A percentile compares a stretch with the other conserved stretches of the same genome.
Conservation (phyloP, 2,797 vertebrate genomes). For the Xiphophorus birchmanni region DNA sequence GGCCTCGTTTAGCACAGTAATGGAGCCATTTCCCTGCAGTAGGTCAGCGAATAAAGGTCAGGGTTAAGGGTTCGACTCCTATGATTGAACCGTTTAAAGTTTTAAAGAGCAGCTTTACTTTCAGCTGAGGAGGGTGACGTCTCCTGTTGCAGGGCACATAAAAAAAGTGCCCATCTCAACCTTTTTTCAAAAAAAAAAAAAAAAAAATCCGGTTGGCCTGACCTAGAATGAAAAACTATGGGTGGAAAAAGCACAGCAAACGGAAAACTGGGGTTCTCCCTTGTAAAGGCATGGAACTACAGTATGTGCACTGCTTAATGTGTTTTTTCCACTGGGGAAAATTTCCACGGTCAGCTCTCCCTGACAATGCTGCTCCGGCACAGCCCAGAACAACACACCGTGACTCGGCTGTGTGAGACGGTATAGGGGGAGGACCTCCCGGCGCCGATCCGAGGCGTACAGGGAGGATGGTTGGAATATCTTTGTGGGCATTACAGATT, state of each 20-base stretch:
- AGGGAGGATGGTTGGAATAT: slow-evolving; percentile 48
- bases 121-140: slow-evolving; percentile 1
- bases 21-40: not conserved
- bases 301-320: slow-evolving; percentile 48
- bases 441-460: slow-evolving; percentile 57
- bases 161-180: slow-evolving; percentile 16
- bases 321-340: slow-evolving; percentile 67
- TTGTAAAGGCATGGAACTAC: slow-evolving; percentile 59
- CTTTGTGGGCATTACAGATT: slow-evolving; percentile 56
- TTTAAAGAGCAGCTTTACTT: slow-evolving; percentile 21
- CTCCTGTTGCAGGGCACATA: slow-evolving; percentile 11
- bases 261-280: slow-evolving; percentile 69
- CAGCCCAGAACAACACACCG: slow-evolving; percentile 61
- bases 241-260: slow-evolving; percentile 58
- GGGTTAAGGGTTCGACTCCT: slow-evolving; percentile 6
- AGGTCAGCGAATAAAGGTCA: slow-evolving; percentile 17
- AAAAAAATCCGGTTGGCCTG: slow-evolving; percentile 26
- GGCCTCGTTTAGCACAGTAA: not conserved
- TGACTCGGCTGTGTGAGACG: slow-evolving; percentile 59
- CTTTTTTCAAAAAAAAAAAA: not conserved
- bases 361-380: slow-evolving; percentile 53
- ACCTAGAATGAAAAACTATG: slow-evolving; percentile 45
- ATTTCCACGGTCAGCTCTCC: slow-evolving; percentile 68
- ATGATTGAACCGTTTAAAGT: slow-evolving; percentile 25
- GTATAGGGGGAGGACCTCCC: slow-evolving; percentile 47